These are phyloP conservation scores for Heliconius ethilla DNA, from an alignment of 2,888 invertebrate genomes.

Conservation along the genomic window DNA sequence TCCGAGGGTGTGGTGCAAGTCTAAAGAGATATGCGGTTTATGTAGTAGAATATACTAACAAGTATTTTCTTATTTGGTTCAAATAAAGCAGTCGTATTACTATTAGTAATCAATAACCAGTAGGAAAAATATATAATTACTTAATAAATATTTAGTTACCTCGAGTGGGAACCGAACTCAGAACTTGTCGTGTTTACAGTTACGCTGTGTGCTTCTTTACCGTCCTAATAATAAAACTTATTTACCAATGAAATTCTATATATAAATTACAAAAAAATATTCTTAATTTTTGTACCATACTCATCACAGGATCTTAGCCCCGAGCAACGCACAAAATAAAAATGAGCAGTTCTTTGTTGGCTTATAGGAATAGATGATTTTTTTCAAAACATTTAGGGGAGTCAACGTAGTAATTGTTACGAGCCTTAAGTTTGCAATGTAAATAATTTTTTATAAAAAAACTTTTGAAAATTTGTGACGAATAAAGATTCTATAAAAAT, in stretches of 20 bases:
- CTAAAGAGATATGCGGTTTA: conserved; percentile 37
- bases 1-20: conserved; percentile 56
- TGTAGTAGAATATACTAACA: not conserved
- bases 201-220: too few species aligned
- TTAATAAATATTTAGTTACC: too few species aligned
- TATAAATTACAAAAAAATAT: not conserved
- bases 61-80: not conserved
- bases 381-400: conserved; percentile 18
- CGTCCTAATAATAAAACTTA: not conserved
- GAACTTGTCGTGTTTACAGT: not conserved
- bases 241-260: not conserved
- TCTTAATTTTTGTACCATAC: not conserved
- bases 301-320: conserved; percentile 11
- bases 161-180: not conserved
- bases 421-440: not conserved
- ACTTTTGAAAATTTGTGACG: too few species aligned
- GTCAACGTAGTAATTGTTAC: not conserved
- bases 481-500: too few species aligned
- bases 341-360: conserved; percentile 6
- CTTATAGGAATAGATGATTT: conserved; percentile 19
- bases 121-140: too few species aligned
- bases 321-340: conserved; percentile 22
- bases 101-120: too few species aligned
- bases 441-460: too few species aligned
- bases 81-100: too few species aligned